A percentile compares a stretch with the other conserved stretches of the same genome.
These are phyloP conservation scores for Tethya wilhelma DNA, from an alignment of 37 sponge, comb jelly and placozoan genomes.

Conservation along the genomic window DNA sequence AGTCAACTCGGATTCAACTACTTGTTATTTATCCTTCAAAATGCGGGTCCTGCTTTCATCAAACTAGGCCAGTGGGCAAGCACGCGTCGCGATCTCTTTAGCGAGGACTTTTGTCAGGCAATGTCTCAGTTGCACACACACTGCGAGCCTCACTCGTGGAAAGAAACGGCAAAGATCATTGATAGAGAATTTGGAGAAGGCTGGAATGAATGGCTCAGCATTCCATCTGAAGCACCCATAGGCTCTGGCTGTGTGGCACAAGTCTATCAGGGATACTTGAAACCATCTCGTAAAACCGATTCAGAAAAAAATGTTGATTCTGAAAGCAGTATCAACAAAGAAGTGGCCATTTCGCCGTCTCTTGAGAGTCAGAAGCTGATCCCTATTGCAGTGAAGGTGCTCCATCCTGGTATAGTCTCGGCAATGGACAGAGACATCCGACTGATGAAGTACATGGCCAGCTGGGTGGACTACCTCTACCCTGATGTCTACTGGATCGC, in stretches of 20 bases:
- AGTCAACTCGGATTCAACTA: conserved; percentile 35
- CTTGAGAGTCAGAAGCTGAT: not conserved
- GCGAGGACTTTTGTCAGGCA: conserved; percentile 42
- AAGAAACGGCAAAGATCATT: conserved; percentile 39
- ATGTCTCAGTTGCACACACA: conserved; percentile 64
- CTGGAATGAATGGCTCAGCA: conserved; percentile 46
- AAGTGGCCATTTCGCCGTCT: no score
- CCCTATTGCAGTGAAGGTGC: conserved; percentile 72
- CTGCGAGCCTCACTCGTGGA: conserved; percentile 60
- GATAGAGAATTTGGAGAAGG: conserved; percentile 40
- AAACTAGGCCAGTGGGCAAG: conserved; percentile 84
- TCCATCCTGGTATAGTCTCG: conserved; percentile 52
- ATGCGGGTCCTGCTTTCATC: conserved; percentile 73
- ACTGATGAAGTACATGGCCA: conserved; percentile 56
- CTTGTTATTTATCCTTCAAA: conserved; percentile 24
- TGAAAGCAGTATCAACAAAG: not conserved
- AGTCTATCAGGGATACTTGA: conserved; percentile 59
- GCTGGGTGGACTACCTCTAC: conserved; percentile 61
- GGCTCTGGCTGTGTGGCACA: conserved; percentile 82
- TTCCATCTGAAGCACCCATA: conserved; percentile 34
- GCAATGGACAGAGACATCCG: conserved; percentile 50
- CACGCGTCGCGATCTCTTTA: conserved; percentile 70
- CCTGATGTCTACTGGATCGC: conserved; percentile 72
- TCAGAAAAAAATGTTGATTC: not conserved
- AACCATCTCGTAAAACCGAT: not conserved